Conservation (phyloP, 2,888 invertebrate genomes). For the Cheilosia grossa region DNA sequence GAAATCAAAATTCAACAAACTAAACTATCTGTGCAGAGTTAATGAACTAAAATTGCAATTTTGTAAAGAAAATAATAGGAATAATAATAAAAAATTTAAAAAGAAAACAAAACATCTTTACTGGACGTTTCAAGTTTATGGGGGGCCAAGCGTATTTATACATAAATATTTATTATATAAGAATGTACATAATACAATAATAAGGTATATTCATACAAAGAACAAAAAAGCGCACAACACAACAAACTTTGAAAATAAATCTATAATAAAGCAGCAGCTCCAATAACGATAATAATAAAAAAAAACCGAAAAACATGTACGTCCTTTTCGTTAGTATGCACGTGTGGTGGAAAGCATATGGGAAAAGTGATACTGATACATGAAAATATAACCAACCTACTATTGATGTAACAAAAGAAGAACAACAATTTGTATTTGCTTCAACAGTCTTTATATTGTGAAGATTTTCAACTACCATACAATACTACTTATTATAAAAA, state of each 20-base stretch:
- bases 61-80: constrained; percentile 4
- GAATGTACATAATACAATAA: constrained; percentile 67
- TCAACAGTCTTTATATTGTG: neutral
- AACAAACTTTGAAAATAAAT: constrained; percentile 5
- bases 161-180: constrained; percentile 48
- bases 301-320: neutral
- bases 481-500: neutral
- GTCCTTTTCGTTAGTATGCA: constrained; percentile 5
- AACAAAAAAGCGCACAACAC: constrained; percentile 43
- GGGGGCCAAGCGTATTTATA: constrained; percentile 72
- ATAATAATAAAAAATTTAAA: neutral
- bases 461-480: neutral
- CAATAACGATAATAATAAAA: constrained; percentile 1
- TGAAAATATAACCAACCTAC: neutral
- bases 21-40: neutral
- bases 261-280: constrained; percentile 19
- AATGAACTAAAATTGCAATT: constrained; percentile 4
- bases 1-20: neutral
- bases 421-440: constrained; percentile 6
- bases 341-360: neutral
- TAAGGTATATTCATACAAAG: constrained; percentile 24
- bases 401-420: neutral
- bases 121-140: constrained; percentile 67
- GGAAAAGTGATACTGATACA: neutral
- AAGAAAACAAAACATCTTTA: constrained; percentile 48